A percentile compares a stretch with the other conserved stretches of the same genome.
These are phyloP conservation scores for Whitmania pigra DNA, from an alignment of 1,140 invertebrate species.

Conservation along the genomic window DNA sequence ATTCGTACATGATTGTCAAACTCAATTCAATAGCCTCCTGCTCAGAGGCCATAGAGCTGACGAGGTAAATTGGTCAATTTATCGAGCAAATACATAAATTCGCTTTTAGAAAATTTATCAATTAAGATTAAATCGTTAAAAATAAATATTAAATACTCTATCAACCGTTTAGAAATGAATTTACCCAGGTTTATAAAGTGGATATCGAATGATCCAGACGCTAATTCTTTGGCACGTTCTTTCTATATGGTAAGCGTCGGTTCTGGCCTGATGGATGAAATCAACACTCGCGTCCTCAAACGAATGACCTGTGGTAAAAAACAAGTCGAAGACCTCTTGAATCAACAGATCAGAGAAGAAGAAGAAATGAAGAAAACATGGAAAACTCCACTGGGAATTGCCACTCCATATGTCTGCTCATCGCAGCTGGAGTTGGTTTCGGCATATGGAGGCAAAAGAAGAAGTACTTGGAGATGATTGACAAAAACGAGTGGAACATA, in stretches of 20 bases:
- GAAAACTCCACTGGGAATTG: conserved; percentile 26
- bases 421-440: conserved; percentile 19
- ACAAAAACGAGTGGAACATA: conserved; percentile 32
- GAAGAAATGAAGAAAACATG: conserved; percentile 25
- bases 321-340: conserved; percentile 27
- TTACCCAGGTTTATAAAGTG: conserved; percentile 30
- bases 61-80: too few relatives aligned
- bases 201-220: conserved; percentile 26
- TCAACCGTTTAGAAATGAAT: too few relatives aligned
- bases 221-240: conserved; percentile 19
- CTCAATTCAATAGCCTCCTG: conserved; percentile 24
- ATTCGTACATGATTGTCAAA: not conserved
- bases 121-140: too few relatives aligned
- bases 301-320: conserved; percentile 29
- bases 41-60: conserved; percentile 29
- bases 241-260: conserved; percentile 29
- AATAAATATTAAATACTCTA: too few relatives aligned
- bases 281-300: conserved; percentile 26
- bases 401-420: conserved; percentile 19
- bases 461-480: conserved; percentile 27
- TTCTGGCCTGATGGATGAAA: conserved; percentile 11
- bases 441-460: conserved; percentile 16
- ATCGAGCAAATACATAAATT: too few relatives aligned
- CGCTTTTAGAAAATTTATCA: too few relatives aligned
- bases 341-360: conserved; percentile 27